These are phyloP conservation scores for Notothenia rossii DNA, from an alignment of 2,113 vertebrate genomes.

Conservation along the genomic window DNA sequence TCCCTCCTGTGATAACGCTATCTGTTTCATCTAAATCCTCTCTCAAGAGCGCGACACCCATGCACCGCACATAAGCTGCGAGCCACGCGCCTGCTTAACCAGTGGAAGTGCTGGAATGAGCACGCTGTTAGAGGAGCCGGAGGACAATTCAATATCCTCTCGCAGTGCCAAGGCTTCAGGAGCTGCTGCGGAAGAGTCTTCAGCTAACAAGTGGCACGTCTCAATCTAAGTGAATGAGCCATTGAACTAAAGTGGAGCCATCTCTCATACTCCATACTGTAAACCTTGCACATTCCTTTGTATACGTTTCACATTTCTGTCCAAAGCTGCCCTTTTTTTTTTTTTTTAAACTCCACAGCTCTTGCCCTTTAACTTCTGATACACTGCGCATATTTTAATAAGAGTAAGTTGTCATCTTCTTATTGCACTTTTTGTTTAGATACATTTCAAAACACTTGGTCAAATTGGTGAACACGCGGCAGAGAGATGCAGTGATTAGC, in stretches of 20 bases:
- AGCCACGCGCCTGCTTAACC: constrained; percentile 48
- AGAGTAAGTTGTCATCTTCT: too few relatives aligned
- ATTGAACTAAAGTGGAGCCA: constrained; percentile 27
- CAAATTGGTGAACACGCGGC: constrained; percentile 36
- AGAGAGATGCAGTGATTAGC: constrained; percentile 32
- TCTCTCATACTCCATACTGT: too few relatives aligned
- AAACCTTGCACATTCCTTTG: too few relatives aligned
- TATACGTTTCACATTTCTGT: too few relatives aligned
- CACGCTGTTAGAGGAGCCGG: constrained; percentile 47
- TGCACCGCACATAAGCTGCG: constrained; percentile 37
- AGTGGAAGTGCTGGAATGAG: constrained; percentile 61
- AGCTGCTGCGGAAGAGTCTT: constrained; percentile 26
- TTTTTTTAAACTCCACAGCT: too few relatives aligned
- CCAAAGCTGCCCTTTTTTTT: too few relatives aligned
- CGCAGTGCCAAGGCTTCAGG: constrained; percentile 31
- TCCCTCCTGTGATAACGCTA: constrained; percentile 62
- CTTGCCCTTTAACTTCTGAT: too few relatives aligned
- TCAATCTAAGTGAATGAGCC: constrained; percentile 28
- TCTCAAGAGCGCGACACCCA: constrained; percentile 42
- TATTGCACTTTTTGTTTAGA: too few relatives aligned
- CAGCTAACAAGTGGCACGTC: constrained; percentile 25
- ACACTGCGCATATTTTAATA: too few relatives aligned
- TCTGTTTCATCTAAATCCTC: constrained; percentile 74
- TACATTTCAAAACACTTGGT: neutral
- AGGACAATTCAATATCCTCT: constrained; percentile 51